Percentiles rank a stretch among this genome's conserved stretches.
phyloP scores from a whole-genome alignment of 2,113 vertebrate genomes.

The Elachura formosa region DNA sequence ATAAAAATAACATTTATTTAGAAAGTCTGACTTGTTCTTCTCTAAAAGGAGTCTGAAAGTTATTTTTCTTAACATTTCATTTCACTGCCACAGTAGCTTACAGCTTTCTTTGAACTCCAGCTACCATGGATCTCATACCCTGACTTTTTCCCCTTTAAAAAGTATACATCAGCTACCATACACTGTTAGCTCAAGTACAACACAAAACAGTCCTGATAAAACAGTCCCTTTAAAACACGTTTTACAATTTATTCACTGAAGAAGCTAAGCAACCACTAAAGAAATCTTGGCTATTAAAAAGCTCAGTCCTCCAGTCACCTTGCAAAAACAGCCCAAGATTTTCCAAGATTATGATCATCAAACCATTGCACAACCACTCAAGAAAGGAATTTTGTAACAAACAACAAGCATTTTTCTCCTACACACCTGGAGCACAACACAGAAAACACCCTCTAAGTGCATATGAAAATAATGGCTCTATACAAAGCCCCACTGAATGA shows the following conservation, averaged over 20 bases:
- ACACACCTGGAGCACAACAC: not conserved
- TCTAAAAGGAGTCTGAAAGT: not conserved
- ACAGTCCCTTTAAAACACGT: too few species aligned
- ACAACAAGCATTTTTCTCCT: not conserved
- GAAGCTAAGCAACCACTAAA: not conserved
- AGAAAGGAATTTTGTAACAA: not conserved
- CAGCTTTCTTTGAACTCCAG: not conserved
- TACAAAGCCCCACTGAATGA: not conserved
- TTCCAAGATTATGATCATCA: not conserved
- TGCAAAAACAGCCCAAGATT: not conserved
- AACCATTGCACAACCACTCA: not conserved
- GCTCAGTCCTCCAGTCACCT: not conserved
- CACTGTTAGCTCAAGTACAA: not conserved
- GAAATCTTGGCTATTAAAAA: not conserved
- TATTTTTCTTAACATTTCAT: constrained; percentile 5
- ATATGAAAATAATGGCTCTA: not conserved
- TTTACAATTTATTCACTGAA: not conserved
- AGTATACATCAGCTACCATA: not conserved
- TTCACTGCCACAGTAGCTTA: not conserved
- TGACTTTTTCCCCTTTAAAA: not conserved
- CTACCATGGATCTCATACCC: not conserved
- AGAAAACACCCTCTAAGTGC: not conserved
- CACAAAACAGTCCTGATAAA: not conserved
- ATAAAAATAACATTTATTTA: constrained; percentile 37
- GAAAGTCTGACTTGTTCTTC: not conserved